A percentile compares a stretch with the other conserved stretches of the same genome.
Conservation (phyloP, 1,140 invertebrate species). For the Zaprionus nigranus region DNA sequence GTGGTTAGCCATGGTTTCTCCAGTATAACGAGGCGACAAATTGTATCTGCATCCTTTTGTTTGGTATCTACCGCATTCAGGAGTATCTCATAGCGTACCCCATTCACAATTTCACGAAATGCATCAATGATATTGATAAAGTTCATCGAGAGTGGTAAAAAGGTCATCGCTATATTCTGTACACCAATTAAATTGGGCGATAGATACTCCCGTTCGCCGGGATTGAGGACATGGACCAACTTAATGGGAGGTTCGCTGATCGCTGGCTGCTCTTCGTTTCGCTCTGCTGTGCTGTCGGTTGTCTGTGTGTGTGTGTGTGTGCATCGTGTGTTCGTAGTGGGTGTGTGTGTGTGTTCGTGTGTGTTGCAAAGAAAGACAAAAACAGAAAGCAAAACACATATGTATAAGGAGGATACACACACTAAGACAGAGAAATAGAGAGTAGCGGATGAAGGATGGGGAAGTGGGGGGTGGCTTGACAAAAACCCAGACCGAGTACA, state of each 20-base stretch:
- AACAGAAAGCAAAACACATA: constrained; percentile 79
- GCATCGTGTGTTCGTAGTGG: constrained; percentile 31
- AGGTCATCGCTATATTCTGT: constrained; percentile 82
- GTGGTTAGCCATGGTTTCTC: constrained; percentile 82
- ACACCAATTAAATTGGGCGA: constrained; percentile 82
- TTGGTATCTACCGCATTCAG: constrained; percentile 72
- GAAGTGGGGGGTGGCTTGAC: constrained; percentile 31
- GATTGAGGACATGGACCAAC: constrained; percentile 78
- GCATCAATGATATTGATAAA: constrained; percentile 81
- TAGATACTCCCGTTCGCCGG: constrained; percentile 80
- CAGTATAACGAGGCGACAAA: constrained; percentile 76
- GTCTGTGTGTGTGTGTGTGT: constrained; percentile 23
- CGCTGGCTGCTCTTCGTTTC: constrained; percentile 44
- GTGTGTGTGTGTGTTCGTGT: constrained; percentile 13
- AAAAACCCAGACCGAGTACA: constrained; percentile 12
- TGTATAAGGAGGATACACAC: constrained; percentile 68
- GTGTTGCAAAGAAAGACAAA: constrained; percentile 58
- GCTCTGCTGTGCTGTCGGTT: constrained; percentile 25
- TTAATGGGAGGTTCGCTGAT: constrained; percentile 75
- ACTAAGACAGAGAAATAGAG: constrained; percentile 19
- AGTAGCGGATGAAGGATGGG: neutral
- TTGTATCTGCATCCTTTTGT: constrained; percentile 67
- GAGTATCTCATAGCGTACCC: constrained; percentile 78
- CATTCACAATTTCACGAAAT: constrained; percentile 79
- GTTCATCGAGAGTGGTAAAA: constrained; percentile 75